Evolutionary conservation across 1,140 invertebrate genomes (phyloP), one percentile per base, ranked within the genome.

Genomic region (Caenorhabditis latens): DNA sequence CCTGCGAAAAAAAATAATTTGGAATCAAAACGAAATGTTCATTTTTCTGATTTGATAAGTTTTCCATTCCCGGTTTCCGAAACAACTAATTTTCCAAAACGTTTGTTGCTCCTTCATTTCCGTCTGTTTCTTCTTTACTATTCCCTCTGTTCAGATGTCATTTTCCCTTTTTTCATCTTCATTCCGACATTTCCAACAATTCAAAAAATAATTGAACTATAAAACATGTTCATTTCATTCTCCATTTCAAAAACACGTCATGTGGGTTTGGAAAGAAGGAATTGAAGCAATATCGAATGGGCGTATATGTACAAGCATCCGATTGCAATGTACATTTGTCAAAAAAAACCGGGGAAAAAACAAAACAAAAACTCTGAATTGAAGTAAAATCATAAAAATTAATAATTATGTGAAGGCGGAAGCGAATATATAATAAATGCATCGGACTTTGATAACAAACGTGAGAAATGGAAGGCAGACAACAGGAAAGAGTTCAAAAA

Each of bases 391-490:
- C 55, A 58, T 14, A 71, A 71, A 71, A 16, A 71, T 71, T 71
- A 71, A 43, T 43, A 71, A 71, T 43, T 71, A 43, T 19, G 24
- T 19, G 11, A 19, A 13, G 16, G 65, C 11, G 65, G 42, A 71
- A 71, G 65, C 65, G 65, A 71, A 71, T 71, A 71, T 43, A 71
- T 71, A 24, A 71, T 71, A 71, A 71, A 65, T 65, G 61, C 61
- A 65, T 65, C 11, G 21, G 32, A 16, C 19, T 14, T 7, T 58
- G 24, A 65, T 40, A 32, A 65, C 57, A 65, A 65, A 65, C 21
- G 57, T 58, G 57, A 58, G 57, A 58, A 58, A n/a, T 21, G 8
- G 14, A 58, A 13, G n/a, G 24, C 50, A 63, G n/a, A 63, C 61
- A 63, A 63, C 61, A 63, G 32, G 24, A 63, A 32, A 13, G 61